Conservation (phyloP, 2,113 vertebrate genomes). For the Bostrychus sinensis region DNA sequence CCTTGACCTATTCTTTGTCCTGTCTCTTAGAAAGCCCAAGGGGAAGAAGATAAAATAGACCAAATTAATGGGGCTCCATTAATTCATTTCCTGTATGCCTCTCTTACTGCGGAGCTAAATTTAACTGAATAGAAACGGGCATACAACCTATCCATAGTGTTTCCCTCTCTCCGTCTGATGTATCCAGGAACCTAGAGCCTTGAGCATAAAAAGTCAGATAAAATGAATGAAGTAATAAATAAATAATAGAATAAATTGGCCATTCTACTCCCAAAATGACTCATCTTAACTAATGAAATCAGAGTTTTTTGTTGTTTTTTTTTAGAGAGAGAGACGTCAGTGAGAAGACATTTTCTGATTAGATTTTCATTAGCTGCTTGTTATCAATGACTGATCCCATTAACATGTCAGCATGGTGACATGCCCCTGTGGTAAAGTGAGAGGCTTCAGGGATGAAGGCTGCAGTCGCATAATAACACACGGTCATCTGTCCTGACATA, state of each 20-base stretch:
- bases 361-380: slow-evolving; percentile 73
- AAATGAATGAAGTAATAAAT: slow-evolving; percentile 12
- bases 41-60: slow-evolving; percentile 49
- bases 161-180: slow-evolving; percentile 7
- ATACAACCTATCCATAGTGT: slow-evolving; percentile 13
- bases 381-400: slow-evolving; percentile 73
- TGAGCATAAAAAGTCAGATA: slow-evolving; percentile 14
- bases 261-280: slow-evolving; percentile 17
- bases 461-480: slow-evolving; percentile 27
- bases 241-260: slow-evolving; percentile 18
- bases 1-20: slow-evolving; percentile 55
- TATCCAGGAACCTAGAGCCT: not conserved
- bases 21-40: slow-evolving; percentile 37
- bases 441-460: slow-evolving; percentile 33
- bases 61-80: slow-evolving; percentile 47
- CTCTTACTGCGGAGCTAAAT: slow-evolving; percentile 48
- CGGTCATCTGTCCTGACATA: slow-evolving; percentile 50
- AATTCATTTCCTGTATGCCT: slow-evolving; percentile 36
- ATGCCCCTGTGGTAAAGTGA: slow-evolving; percentile 51
- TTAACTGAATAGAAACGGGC: slow-evolving; percentile 34
- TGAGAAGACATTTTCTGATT: slow-evolving; percentile 59
- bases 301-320: slow-evolving; percentile 25
- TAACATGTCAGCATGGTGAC: slow-evolving; percentile 61
- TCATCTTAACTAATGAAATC: slow-evolving; percentile 44
- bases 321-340: slow-evolving; percentile 11